Conservation (phyloP, 2,113 vertebrate genomes). For the Tretioscincus oriximinensis region DNA sequence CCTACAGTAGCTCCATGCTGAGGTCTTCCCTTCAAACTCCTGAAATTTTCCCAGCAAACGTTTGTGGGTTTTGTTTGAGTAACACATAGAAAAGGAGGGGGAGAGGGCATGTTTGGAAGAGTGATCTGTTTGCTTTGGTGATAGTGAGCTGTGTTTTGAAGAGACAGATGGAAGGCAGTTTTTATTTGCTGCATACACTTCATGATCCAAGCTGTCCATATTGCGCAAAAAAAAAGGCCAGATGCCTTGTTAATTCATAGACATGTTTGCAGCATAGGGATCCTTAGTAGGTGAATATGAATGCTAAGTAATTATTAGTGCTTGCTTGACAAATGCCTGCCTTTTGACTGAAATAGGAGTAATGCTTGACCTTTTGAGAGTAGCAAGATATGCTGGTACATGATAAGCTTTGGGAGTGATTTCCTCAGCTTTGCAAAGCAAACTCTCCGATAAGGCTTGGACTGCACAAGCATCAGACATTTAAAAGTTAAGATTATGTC, state of each 20-base stretch:
- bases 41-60: constrained; percentile 44
- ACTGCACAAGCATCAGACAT: not conserved
- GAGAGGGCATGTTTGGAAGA: constrained; percentile 59
- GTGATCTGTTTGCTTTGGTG: constrained; percentile 71
- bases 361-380: constrained; percentile 67
- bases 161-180: constrained; percentile 75
- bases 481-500: not conserved
- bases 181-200: constrained; percentile 75
- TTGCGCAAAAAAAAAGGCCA: constrained; percentile 71
- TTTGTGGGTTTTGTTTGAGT: constrained; percentile 65
- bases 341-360: constrained; percentile 71
- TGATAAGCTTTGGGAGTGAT: constrained; percentile 37
- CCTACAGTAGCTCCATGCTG: constrained; percentile 18
- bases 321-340: constrained; percentile 71
- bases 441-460: constrained; percentile 28
- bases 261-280: constrained; percentile 70
- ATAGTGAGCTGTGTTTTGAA: constrained; percentile 68
- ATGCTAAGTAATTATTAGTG: constrained; percentile 75
- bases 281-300: constrained; percentile 74
- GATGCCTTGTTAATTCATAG: constrained; percentile 77
- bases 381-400: constrained; percentile 57
- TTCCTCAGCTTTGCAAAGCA: constrained; percentile 31
- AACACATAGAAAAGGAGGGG: constrained; percentile 52
- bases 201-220: constrained; percentile 75
- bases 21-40: constrained; percentile 39